Conservation (phyloP, 2,888 invertebrate genomes). For the Phyllotreta cruciferae region DNA sequence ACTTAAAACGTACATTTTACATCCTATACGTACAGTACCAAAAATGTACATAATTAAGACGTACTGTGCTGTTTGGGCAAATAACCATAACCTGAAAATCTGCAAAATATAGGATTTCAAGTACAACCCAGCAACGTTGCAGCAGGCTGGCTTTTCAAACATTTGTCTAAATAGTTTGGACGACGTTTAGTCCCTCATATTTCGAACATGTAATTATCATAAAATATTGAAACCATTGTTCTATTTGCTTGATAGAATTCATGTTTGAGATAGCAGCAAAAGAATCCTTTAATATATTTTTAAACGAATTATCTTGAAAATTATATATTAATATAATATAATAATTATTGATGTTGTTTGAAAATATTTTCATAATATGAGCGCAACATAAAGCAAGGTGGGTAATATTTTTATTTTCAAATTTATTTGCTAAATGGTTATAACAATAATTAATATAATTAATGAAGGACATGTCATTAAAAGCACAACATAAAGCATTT, state of each 20-base stretch:
- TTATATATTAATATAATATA: no score
- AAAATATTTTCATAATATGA: constrained; percentile 24
- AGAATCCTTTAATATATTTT: constrained; percentile 17
- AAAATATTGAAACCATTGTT: constrained; percentile 6
- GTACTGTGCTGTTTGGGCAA: no score
- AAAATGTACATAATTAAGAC: no score
- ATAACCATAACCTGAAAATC: no score
- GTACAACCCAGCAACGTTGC: no score
- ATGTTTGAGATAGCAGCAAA: constrained; percentile 14
- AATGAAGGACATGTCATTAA: constrained; percentile 19
- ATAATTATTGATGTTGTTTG: constrained; percentile 9
- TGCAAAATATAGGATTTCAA: no score
- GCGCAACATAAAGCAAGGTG: constrained; percentile 26
- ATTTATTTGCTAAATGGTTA: constrained; percentile 9
- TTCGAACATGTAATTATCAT: constrained; percentile 15
- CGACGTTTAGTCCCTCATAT: constrained; percentile 18
- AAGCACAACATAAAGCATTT: constrained; percentile 20
- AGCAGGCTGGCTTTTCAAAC: no score
- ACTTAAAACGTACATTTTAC: no score
- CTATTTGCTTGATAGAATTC: neutral
- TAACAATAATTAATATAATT: constrained; percentile 17
- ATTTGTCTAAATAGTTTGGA: no score
- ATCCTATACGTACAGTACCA: no score
- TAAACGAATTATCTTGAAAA: constrained; percentile 3
- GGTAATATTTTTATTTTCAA: constrained; percentile 9